Percentiles rank a stretch among this genome's conserved stretches.
These are phyloP conservation scores for Athalia circularis DNA, from an alignment of 2,888 invertebrate species.

Conservation along the genomic window DNA sequence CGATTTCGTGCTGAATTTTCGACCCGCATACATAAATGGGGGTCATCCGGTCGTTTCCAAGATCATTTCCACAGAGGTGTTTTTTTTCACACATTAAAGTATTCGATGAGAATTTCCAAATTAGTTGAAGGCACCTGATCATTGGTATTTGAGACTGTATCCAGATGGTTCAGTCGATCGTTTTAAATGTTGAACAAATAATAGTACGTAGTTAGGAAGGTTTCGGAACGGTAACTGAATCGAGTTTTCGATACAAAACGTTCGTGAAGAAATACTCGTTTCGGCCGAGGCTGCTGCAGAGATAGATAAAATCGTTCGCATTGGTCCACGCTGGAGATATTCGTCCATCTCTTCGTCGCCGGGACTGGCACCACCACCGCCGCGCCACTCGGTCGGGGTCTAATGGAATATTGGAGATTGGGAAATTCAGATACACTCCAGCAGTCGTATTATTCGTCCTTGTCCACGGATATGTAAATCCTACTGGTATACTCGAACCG, in stretches of 20 bases:
- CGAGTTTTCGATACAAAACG: constrained; percentile 16
- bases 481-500: constrained; percentile 35
- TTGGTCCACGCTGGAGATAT: constrained; percentile 30
- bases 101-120: no score
- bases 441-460: constrained; percentile 47
- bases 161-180: no score
- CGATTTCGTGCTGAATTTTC: no score
- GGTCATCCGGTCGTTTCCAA: not conserved
- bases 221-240: constrained; percentile 20
- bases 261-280: constrained; percentile 28
- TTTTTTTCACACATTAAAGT: not conserved
- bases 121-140: no score
- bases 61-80: constrained; percentile 1
- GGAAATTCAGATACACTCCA: constrained; percentile 51
- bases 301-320: constrained; percentile 53
- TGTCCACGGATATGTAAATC: constrained; percentile 54
- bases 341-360: constrained; percentile 24
- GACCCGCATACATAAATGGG: no score
- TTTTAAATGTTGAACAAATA: constrained; percentile 11
- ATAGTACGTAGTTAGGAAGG: not conserved
- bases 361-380: not conserved
- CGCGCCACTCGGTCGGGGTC: constrained; percentile 49
- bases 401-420: constrained; percentile 57
- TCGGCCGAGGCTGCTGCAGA: constrained; percentile 19
- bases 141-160: no score